Conservation (phyloP, 2,888 invertebrate species). For the Apotomis capreana region DNA sequence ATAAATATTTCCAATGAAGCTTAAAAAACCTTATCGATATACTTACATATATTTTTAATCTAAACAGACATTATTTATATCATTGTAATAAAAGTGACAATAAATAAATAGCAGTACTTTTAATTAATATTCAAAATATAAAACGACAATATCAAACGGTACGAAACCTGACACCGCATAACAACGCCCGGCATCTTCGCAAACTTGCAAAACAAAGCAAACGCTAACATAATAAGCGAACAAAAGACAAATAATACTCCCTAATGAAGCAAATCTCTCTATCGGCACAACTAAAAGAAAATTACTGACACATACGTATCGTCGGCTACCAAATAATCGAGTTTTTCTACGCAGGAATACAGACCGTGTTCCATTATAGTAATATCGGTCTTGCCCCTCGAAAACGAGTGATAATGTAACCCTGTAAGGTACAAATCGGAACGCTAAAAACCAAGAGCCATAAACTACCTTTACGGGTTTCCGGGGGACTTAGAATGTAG, state of each 20-base stretch:
- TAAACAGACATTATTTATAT: no score
- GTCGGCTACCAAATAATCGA: slow-evolving; percentile 29
- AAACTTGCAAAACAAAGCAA: slow-evolving; percentile 12
- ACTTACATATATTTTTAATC: no score
- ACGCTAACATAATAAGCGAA: background rate
- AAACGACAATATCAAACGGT: no score
- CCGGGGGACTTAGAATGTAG: slow-evolving; percentile 52
- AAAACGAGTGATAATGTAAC: slow-evolving; percentile 2
- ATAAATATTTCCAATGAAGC: no score
- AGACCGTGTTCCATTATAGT: slow-evolving; percentile 14
- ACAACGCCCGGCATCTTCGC: background rate
- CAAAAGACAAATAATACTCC: slow-evolving; percentile 4
- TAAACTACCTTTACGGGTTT: slow-evolving; percentile 55
- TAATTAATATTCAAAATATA: no score
- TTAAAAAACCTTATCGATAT: no score
- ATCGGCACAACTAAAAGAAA: slow-evolving; percentile 10
- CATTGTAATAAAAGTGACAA: no score
- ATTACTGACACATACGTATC: slow-evolving; percentile 31
- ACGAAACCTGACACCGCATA: background rate
- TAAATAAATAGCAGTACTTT: no score
- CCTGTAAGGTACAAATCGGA: slow-evolving; percentile 10
- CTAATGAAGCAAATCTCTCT: slow-evolving; percentile 18
- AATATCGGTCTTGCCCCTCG: background rate
- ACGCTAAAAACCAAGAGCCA: slow-evolving; percentile 30
- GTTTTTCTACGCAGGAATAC: slow-evolving; percentile 24